Evolutionary conservation across 2,888 invertebrate species (phyloP).

Genomic region (Cryptops parisi): DNA sequence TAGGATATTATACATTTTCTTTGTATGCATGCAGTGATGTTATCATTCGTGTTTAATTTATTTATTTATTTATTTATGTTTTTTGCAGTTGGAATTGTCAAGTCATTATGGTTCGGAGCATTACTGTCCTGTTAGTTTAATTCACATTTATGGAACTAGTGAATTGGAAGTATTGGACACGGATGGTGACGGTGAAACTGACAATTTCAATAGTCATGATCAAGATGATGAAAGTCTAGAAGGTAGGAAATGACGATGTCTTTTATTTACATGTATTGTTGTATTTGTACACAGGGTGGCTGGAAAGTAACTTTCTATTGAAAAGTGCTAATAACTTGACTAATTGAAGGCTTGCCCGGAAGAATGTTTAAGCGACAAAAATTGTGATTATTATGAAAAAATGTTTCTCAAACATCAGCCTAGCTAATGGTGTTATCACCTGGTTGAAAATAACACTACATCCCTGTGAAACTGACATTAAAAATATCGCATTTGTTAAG

Average conservation of each 20-base stretch:
- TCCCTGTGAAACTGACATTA: too few species aligned
- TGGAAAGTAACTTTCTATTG: too few species aligned
- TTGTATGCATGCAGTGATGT: background rate
- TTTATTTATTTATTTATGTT: slow-evolving; percentile 20
- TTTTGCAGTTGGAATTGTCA: slow-evolving; percentile 52
- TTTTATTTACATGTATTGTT: slow-evolving; percentile 13
- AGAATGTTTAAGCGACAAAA: too few species aligned
- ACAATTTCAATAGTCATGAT: slow-evolving; percentile 34
- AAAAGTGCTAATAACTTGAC: too few species aligned
- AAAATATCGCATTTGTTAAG: too few species aligned
- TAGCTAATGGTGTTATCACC: too few species aligned
- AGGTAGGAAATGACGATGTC: slow-evolving; percentile 27
- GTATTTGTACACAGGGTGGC: too few species aligned
- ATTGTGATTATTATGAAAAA: too few species aligned
- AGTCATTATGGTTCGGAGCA: slow-evolving; percentile 95
- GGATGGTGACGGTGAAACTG: slow-evolving; percentile 30
- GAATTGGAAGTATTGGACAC: slow-evolving; percentile 42
- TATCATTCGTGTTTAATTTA: slow-evolving; percentile 7
- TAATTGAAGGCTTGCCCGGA: too few species aligned
- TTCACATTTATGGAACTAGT: slow-evolving; percentile 84
- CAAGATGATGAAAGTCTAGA: slow-evolving; percentile 36
- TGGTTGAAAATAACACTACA: too few species aligned
- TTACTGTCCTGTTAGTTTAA: slow-evolving; percentile 92
- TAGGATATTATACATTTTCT: too few species aligned
- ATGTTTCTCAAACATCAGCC: too few species aligned